Evolutionary conservation across 2,113 vertebrate genomes (phyloP).

Genomic region (Genyomyrus donnyi): DNA sequence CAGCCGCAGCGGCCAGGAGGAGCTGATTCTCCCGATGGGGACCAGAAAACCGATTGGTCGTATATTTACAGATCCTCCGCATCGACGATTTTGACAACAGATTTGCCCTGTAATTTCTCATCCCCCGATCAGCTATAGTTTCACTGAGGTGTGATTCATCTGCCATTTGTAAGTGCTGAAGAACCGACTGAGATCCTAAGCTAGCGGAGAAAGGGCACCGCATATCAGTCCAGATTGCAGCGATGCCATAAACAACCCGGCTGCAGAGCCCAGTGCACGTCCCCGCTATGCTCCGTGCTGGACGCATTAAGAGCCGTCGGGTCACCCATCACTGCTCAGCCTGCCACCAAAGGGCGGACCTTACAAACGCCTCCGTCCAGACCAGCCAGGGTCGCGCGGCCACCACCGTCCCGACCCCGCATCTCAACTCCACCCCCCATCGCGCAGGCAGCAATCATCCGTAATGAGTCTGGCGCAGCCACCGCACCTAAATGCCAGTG

Average conservation of each 20-base stretch:
- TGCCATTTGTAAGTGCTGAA: not conserved
- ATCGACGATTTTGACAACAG: not conserved
- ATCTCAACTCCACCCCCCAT: not conserved
- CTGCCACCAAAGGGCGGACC: not conserved
- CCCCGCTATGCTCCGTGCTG: not conserved
- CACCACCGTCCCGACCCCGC: not conserved
- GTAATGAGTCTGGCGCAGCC: not conserved
- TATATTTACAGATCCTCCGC: not conserved
- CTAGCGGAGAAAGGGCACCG: not conserved
- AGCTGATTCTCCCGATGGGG: not conserved
- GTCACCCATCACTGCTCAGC: not conserved
- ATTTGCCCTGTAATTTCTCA: not conserved
- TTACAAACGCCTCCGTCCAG: not conserved
- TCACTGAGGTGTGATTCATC: not conserved
- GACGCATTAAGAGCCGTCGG: not conserved
- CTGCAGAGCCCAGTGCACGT: not conserved
- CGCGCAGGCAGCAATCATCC: conserved; percentile 3
- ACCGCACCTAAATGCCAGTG: not conserved
- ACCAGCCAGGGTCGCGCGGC: not conserved
- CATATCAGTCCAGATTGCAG: not conserved
- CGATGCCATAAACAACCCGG: not conserved
- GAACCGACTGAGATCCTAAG: not conserved
- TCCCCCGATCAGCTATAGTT: not conserved
- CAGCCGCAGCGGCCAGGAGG: not conserved
- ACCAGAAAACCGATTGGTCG: not conserved